phyloP scores from a whole-genome alignment of 2,113 vertebrate genomes.

The Rhea americana region DNA sequence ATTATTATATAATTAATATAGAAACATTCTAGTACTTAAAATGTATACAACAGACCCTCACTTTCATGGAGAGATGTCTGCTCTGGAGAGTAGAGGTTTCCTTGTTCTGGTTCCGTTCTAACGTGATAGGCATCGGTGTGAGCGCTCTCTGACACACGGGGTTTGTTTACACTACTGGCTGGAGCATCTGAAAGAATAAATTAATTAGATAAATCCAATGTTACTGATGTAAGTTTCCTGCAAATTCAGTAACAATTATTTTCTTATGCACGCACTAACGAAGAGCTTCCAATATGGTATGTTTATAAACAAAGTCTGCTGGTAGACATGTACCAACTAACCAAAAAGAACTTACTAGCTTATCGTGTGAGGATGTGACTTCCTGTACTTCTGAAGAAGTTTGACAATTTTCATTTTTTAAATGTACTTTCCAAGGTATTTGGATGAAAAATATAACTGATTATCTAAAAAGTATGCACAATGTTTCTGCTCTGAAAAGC shows the following conservation, averaged over 20 bases:
- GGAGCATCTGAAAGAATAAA: conserved; percentile 84
- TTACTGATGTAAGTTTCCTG: neutral
- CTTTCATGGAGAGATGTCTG: conserved; percentile 96
- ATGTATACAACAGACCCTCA: conserved; percentile 93
- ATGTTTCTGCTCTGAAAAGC: neutral
- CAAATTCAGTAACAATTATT: neutral
- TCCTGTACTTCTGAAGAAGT: neutral
- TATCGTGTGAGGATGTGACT: neutral
- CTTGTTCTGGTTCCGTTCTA: conserved; percentile 88
- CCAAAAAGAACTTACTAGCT: neutral
- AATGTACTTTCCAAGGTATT: neutral
- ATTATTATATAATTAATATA: neutral
- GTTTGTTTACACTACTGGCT: conserved; percentile 79
- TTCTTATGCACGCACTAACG: neutral
- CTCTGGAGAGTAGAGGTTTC: conserved; percentile 89
- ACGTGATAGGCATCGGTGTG: conserved; percentile 88
- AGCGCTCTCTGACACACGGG: conserved; percentile 82
- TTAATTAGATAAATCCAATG: conserved; percentile 6
- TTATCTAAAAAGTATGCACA: neutral
- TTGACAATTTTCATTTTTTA: neutral
- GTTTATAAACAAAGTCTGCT: neutral
- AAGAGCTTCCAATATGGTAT: neutral
- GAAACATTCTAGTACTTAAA: conserved; percentile 64
- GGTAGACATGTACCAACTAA: neutral
- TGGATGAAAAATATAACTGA: neutral